A percentile compares a stretch with the other conserved stretches of the same genome.
Conservation (phyloP, 1,140 invertebrate genomes). For the honey bee (Apis mellifera) region Amel_HAv3.1 CM009940.2:11661501-11662000, state of each 20-base stretch:
- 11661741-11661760: no score
- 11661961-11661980: slow-evolving; percentile 21
- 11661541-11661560: no score
- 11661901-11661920: slow-evolving; percentile 57
- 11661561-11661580: no score
- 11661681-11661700: background rate
- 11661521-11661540: no score
- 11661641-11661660: background rate
- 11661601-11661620: background rate
- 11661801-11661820: slow-evolving; percentile 53
- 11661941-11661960: background rate
- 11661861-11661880: slow-evolving; percentile 50
- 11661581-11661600: background rate
- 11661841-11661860: slow-evolving; percentile 58
- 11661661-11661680: background rate
- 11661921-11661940: slow-evolving; percentile 36
- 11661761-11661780: no score
- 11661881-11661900: slow-evolving; percentile 44
- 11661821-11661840: slow-evolving; percentile 46
- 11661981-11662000: background rate
- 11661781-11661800: slow-evolving; percentile 25
- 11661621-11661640: background rate
- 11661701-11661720: background rate
- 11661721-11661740: background rate
- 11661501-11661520: no score